Evolutionary conservation across 2,797 vertebrate species (phyloP).

Genomic region (Eulemur albifrons): DNA sequence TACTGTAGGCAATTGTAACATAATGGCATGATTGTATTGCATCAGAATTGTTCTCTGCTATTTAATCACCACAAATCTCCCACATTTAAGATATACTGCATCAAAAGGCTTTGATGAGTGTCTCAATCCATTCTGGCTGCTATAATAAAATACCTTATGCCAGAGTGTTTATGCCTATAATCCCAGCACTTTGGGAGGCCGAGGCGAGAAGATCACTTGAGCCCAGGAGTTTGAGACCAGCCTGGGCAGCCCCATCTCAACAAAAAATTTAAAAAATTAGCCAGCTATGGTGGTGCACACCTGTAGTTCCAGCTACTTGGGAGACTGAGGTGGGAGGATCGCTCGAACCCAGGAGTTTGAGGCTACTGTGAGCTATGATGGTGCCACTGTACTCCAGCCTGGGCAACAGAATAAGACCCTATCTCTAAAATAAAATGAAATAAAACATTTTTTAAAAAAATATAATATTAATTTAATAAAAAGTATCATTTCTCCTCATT

Average conservation of each 20-base stretch:
- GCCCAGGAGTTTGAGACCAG: not conserved
- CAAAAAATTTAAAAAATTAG: not conserved
- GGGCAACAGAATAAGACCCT: no score
- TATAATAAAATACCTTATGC: no score
- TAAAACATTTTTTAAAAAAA: no score
- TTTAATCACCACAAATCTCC: not conserved
- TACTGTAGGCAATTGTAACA: not conserved
- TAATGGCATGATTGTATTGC: not conserved
- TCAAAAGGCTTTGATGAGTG: not conserved
- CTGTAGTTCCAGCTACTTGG: not conserved
- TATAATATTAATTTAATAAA: no score
- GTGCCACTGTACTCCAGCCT: no score
- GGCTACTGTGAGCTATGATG: not conserved
- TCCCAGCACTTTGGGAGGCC: not conserved
- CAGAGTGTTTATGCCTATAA: not conserved
- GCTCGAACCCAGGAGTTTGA: not conserved
- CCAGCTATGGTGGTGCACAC: rapidly evolving
- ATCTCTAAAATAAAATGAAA: no score
- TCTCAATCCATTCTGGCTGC: no score
- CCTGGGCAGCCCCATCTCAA: not conserved
- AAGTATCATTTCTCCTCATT: no score
- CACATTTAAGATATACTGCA: not conserved
- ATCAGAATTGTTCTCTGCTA: not conserved
- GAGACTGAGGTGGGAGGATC: not conserved
- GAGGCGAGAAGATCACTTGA: not conserved